Base-by-base conservation (phyloP, 92 coral and sea anemone species). In the Porites lobata region DNA sequence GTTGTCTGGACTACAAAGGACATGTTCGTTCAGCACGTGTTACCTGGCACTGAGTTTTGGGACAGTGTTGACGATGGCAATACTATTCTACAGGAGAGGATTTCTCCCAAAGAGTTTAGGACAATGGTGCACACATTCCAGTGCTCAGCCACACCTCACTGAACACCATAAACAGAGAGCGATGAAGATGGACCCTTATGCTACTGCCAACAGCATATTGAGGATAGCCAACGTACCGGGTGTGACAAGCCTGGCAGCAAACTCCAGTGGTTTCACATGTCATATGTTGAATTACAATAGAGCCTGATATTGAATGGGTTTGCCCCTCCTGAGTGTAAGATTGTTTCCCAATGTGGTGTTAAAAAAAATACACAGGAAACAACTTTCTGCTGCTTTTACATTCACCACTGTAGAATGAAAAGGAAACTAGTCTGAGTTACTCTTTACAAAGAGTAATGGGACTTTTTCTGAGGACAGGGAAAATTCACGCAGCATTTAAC, bases 221-320 rank as follows among this genome's bases (percentile, higher is more conserved):
- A 84, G 13, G 95, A 87, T 19, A 87, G 87, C 73, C 53, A 56
- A n/a, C 88, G 85, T 2, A 78, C 79, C 66, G 89, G 90, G 7
- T 92, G 94, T 88, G 90, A 92, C 32, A 92, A 92, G 38, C 73
- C 54, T 8, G 79, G 71, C 7, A 89, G 95, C 32, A 53, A 76
- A 13, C 77, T 89, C 43, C 51, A 29, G 7, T 92, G 95, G 95
- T 92, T 75, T 43, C 91, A 92, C 62, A 80, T 92, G 87, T 50
- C 73, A 18, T 89, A 91, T 83, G 47, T 92, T 1, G 72, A 73
- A 15, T 92, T 10, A 67, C 63, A 7, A 77, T 22, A 26, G 88
- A 51, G 8, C 95, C 95, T 51, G 57, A 67, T 63, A 90, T 88
- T 54, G 22, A 88, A 50, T 92, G 88, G 92, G 54, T 72, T 19